Conservation (phyloP, 23 tunicate genomes). For the Corella eumyota region DNA sequence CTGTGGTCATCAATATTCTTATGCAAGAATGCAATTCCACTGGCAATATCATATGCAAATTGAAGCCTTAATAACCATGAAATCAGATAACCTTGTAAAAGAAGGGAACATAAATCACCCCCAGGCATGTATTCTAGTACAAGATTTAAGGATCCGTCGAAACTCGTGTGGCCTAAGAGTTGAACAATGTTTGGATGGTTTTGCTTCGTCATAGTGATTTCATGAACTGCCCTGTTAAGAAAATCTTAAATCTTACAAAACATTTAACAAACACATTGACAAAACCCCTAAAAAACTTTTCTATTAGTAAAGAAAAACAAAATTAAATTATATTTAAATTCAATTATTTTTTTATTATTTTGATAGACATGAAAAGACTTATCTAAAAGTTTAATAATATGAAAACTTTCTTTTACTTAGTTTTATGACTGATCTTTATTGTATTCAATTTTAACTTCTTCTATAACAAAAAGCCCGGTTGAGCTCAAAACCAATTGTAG, state of each 20-base stretch:
- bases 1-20: conserved; percentile 4
- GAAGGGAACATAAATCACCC: background rate
- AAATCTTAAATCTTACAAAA: too few relatives aligned
- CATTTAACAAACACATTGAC: background rate
- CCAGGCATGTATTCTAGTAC: conserved; percentile 10
- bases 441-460: too few relatives aligned
- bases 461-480: too few relatives aligned
- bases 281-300: background rate
- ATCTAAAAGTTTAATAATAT: too few relatives aligned
- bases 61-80: background rate
- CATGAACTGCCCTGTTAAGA: too few relatives aligned
- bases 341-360: too few relatives aligned
- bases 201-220: too few relatives aligned
- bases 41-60: conserved; percentile 1
- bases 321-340: too few relatives aligned
- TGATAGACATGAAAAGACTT: too few relatives aligned
- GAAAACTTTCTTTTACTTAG: too few relatives aligned
- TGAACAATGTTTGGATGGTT: conserved; percentile 1
- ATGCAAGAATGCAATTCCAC: conserved; percentile 7
- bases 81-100: background rate
- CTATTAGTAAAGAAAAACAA: background rate
- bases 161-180: background rate
- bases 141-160: background rate
- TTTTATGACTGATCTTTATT: too few relatives aligned
- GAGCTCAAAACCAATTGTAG: too few relatives aligned